phyloP scores from a whole-genome alignment of 2,113 vertebrate species.

The Furnarius figulus region DNA sequence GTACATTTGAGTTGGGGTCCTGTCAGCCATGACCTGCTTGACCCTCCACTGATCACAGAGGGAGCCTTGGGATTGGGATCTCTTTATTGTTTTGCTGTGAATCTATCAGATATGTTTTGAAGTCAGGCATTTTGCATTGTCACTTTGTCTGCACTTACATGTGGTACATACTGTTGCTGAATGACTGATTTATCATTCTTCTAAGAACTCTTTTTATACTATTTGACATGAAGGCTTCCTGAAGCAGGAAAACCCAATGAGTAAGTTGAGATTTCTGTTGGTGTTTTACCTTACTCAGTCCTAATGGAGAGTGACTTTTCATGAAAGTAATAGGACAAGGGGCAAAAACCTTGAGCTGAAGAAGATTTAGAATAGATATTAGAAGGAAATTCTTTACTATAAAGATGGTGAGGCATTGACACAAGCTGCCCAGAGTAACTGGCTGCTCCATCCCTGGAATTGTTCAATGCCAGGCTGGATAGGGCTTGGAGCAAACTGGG shows the following conservation, averaged over 20 bases:
- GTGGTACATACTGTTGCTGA: background rate
- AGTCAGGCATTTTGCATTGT: background rate
- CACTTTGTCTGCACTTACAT: background rate
- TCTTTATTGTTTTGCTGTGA: background rate
- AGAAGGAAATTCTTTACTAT: rapidly evolving
- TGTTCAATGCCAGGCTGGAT: rapidly evolving
- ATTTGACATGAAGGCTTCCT: background rate
- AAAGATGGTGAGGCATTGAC: rapidly evolving
- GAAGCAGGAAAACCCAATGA: background rate
- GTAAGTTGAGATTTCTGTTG: background rate
- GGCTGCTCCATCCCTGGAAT: background rate
- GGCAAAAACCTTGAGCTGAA: background rate
- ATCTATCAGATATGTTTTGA: background rate
- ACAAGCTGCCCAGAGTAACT: background rate
- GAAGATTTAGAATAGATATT: background rate
- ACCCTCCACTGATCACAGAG: background rate
- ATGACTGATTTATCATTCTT: background rate
- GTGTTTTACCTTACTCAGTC: background rate
- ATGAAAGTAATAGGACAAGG: no score
- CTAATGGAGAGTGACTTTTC: background rate
- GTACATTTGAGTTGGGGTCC: background rate
- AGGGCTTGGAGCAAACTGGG: rapidly evolving
- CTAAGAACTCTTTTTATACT: background rate
- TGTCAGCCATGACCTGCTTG: background rate
- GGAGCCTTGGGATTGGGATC: background rate